Percentiles rank a stretch among this genome's conserved stretches.
Conservation (phyloP, 1,140 invertebrate species). For the Limonius californicus region DNA sequence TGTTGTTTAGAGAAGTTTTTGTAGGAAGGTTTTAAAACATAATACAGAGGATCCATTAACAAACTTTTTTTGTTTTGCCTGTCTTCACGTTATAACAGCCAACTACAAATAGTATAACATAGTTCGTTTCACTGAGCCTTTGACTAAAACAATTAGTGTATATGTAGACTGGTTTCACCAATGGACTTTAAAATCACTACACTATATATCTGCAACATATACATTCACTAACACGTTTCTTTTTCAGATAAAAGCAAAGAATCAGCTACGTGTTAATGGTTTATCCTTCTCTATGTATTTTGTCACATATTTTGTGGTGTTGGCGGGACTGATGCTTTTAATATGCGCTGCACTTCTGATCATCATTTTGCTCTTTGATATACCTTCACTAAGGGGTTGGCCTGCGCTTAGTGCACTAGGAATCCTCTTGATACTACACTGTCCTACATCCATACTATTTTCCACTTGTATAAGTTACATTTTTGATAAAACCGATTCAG, state of each 20-base stretch:
- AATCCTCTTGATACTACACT: conserved; percentile 66
- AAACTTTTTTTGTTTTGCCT: no score
- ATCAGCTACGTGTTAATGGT: conserved; percentile 79
- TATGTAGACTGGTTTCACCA: no score
- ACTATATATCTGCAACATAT: no score
- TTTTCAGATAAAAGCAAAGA: conserved; percentile 75
- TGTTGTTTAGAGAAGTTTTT: no score
- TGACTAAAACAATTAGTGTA: no score
- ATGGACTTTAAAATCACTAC: no score
- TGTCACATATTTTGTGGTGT: conserved; percentile 67
- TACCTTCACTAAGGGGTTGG: conserved; percentile 61
- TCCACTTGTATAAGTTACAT: conserved; percentile 73
- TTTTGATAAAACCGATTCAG: conserved; percentile 78
- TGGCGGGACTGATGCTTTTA: conserved; percentile 65
- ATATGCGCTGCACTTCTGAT: conserved; percentile 63
- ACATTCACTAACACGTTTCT: conserved; percentile 18
- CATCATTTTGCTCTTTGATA: conserved; percentile 65
- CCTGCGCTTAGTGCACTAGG: conserved; percentile 67
- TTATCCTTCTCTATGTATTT: conserved; percentile 76
- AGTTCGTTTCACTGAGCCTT: no score
- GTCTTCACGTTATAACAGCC: no score
- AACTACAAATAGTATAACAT: no score
- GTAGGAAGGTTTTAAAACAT: no score
- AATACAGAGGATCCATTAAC: no score
- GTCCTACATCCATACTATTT: conserved; percentile 70